A percentile compares a stretch with the other conserved stretches of the same genome.
These are phyloP conservation scores for Pelagia noctiluca DNA, from an alignment of 30 jellyfish, hydroid and myxozoan species.

Conservation along the genomic window DNA sequence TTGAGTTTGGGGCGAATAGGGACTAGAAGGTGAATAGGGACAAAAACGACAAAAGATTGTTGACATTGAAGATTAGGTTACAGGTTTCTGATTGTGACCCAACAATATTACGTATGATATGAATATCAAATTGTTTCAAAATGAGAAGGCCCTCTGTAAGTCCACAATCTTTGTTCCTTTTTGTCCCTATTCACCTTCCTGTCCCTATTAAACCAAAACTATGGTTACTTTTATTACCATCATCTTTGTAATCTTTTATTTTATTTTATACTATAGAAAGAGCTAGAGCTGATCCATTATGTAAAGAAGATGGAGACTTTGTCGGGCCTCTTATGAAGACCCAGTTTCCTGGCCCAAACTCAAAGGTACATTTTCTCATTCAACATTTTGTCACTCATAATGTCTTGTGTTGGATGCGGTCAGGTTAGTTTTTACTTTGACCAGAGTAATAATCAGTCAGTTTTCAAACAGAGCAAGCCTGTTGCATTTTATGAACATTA, in stretches of 20 bases:
- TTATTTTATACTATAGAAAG: no score
- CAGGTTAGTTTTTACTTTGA: not conserved
- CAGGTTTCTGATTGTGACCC: no score
- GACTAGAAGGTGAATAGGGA: no score
- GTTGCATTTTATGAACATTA: no score
- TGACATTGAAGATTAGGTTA: no score
- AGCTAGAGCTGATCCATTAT: not conserved
- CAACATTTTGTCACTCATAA: not conserved
- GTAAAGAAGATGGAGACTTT: constrained; percentile 86
- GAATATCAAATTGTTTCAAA: not conserved
- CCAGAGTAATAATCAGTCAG: no score
- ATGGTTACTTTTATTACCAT: not conserved
- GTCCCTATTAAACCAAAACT: not conserved
- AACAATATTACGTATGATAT: no score
- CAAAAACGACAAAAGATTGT: no score
- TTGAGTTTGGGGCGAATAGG: no score
- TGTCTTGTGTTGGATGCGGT: not conserved
- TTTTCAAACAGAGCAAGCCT: not conserved
- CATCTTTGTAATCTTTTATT: not conserved
- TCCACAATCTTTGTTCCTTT: no score
- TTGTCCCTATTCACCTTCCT: not conserved
- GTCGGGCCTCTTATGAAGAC: constrained; percentile 77
- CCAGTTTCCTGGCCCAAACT: constrained; percentile 83
- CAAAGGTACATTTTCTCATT: constrained; percentile 52
- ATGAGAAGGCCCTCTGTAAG: not conserved